A percentile compares a stretch with the other conserved stretches of the same genome.
Conservation (phyloP, 1,140 invertebrate genomes). For the Anthonomus grandis region DNA sequence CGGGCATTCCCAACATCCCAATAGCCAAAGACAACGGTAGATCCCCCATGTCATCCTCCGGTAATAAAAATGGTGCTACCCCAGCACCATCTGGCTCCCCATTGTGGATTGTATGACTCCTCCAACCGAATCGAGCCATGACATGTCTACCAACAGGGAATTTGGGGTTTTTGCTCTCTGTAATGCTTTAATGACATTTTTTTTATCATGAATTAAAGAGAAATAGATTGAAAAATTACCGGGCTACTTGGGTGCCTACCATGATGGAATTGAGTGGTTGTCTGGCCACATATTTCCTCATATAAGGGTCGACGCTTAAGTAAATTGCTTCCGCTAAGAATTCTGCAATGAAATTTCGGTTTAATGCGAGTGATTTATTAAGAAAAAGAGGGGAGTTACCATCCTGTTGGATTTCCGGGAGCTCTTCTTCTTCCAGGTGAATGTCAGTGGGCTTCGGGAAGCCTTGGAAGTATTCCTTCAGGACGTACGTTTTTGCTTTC, state of each 20-base stretch:
- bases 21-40: conserved; percentile 50
- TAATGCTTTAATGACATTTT: conserved; percentile 44
- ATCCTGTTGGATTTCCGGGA: conserved; percentile 61
- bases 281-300: conserved; percentile 54
- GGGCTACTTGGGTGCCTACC: conserved; percentile 24
- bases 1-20: conserved; percentile 38
- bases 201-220: too few relatives aligned
- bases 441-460: conserved; percentile 63
- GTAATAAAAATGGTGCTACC: conserved; percentile 41
- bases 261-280: conserved; percentile 12
- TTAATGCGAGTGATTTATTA: too few relatives aligned
- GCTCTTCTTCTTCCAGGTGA: conserved; percentile 60
- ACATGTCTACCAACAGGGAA: conserved; percentile 53
- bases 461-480: conserved; percentile 59
- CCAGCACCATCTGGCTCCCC: not conserved
- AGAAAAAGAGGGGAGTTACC: too few relatives aligned
- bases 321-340: conserved; percentile 63
- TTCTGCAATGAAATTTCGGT: too few relatives aligned
- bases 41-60: conserved; percentile 51
- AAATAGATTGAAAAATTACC: too few relatives aligned
- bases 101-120: conserved; percentile 52
- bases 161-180: conserved; percentile 51
- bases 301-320: conserved; percentile 70
- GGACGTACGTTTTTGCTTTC: conserved; percentile 21
- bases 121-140: conserved; percentile 55